A percentile compares a stretch with the other conserved stretches of the same genome.
Conservation (phyloP, 2,113 vertebrate species). For the Balaenoptera acutorostrata region DNA sequence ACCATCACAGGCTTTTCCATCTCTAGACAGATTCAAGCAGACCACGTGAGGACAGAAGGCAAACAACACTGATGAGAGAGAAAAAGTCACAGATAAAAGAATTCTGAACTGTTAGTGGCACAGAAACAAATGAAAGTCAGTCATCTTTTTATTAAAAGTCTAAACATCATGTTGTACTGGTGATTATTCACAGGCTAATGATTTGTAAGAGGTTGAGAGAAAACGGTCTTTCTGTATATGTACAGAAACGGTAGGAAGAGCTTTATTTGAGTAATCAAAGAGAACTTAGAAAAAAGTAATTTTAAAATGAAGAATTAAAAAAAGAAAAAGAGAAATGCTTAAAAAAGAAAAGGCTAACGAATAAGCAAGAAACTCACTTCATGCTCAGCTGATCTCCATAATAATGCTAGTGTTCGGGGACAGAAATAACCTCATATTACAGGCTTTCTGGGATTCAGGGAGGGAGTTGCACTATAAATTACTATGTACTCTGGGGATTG, state of each 20-base stretch:
- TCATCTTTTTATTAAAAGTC: not conserved
- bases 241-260: not conserved
- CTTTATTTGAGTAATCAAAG: not conserved
- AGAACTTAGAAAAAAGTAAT: not conserved
- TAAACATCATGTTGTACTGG: not conserved
- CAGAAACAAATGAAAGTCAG: not conserved
- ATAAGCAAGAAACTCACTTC: not conserved
- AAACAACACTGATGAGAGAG: not conserved
- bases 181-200: not conserved
- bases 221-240: not conserved
- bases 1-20: not conserved
- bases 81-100: not conserved
- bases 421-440: conserved; percentile 42
- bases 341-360: not conserved
- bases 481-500: not conserved
- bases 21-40: not conserved
- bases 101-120: not conserved
- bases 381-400: conserved; percentile 8
- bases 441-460: not conserved
- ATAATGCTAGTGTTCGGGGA: not conserved
- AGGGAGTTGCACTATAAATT: conserved; percentile 25
- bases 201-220: not conserved
- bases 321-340: not conserved
- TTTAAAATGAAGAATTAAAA: not conserved
- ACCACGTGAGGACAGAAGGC: not conserved